Evolutionary conservation across 2,113 vertebrate species (phyloP).

Genomic region (Solenodon paradoxus): DNA sequence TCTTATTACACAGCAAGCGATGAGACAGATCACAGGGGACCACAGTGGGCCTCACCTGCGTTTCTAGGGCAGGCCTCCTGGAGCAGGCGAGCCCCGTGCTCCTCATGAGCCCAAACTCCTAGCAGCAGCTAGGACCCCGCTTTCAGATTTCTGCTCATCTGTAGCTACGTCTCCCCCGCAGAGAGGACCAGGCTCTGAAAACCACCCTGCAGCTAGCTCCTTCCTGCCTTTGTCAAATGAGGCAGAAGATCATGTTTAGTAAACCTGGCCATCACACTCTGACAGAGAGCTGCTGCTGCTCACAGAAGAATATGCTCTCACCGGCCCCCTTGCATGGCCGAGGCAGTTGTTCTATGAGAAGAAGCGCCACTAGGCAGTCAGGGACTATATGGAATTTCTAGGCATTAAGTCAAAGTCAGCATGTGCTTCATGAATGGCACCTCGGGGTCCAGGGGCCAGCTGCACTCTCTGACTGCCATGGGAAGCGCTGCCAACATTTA

Average conservation of each 20-base stretch:
- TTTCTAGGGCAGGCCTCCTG: background rate
- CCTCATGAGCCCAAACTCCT: background rate
- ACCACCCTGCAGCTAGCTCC: background rate
- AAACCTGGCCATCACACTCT: background rate
- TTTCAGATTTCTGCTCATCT: background rate
- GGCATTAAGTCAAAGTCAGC: conserved; percentile 23
- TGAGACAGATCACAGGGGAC: background rate
- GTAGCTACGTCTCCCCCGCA: background rate
- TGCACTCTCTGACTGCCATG: conserved; percentile 9
- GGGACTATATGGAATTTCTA: conserved; percentile 24
- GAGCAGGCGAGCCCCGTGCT: background rate
- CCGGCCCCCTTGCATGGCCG: too few species aligned
- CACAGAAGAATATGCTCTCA: background rate
- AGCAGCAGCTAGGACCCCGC: too few species aligned
- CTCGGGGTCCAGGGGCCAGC: background rate
- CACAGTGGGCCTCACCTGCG: background rate
- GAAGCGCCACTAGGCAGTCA: background rate
- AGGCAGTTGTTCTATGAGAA: background rate
- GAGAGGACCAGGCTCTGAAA: background rate
- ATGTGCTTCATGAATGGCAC: background rate
- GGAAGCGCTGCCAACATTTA: background rate
- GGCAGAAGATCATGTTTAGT: background rate
- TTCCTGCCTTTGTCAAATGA: background rate
- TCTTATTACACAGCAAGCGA: background rate
- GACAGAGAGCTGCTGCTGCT: background rate